Base-by-base conservation (phyloP, 2,888 invertebrate genomes). In the Allygus modestus region DNA sequence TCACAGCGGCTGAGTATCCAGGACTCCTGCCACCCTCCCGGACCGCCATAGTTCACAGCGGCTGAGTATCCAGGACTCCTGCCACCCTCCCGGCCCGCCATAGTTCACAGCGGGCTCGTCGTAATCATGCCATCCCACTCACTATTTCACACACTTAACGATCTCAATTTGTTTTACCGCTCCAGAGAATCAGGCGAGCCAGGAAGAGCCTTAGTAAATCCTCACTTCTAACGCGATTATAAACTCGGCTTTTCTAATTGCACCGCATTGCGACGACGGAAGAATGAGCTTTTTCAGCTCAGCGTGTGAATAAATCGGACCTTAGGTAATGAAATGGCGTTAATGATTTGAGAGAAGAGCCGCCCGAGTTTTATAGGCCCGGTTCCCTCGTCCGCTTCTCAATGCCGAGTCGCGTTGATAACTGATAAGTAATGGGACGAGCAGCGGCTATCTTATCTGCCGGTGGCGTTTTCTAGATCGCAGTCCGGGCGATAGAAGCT, bases 291-390 rank as follows among this genome's bases (percentile, higher is more conserved):
- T 65, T 65, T 65, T 65, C 65, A 31, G 65, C 65, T 15, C 65
- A 15, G 41, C 41, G 41, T 9, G 73, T 41, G 37, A 73, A 73
- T 73, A 41, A 73, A 69, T 69, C 37, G 58, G 58, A 37, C 37
- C 41, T 81, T 20, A 61, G 81, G 65, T 82, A 82, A 82, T 69
- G 82, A 82, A 82, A 69, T 82, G 82, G 82, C 43, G 65, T 69
- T 46, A 81, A 81, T 81, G 82, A 82, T 82, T 69, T 69, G 61
- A 82, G 28, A 31, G 65, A 65, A 28, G 65, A 65, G 65, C 65
- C 26, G 31, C 4, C 20, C 65, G 28, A 31, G 65, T 61, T 84
- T 83, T 84, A 79, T 84, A 79, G 77, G 51, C 79, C 77, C 61
- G 77, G 84, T 61, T 26, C 69, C 1, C n/a, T n/a, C n/a, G n/a